A percentile compares a stretch with the other conserved stretches of the same genome.
phyloP scores from a whole-genome alignment of 1,140 invertebrate genomes.

The Octopus sinensis region DNA sequence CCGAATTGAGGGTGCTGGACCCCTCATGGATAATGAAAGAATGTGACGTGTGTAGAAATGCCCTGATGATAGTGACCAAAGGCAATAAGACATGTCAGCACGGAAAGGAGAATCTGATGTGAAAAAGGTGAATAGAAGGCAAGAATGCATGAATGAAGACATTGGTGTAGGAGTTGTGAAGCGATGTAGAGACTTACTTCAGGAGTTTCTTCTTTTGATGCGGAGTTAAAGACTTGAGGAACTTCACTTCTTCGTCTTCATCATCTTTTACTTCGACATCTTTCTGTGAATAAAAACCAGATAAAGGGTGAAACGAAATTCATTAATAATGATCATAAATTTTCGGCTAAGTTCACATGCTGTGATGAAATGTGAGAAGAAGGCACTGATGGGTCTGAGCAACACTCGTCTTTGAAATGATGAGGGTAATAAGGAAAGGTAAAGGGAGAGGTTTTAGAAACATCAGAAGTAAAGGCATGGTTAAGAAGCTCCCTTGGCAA shows the following conservation, averaged over 20 bases:
- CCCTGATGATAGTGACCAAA: too few species aligned
- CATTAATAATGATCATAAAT: not conserved
- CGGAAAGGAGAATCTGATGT: too few species aligned
- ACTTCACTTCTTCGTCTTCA: slow-evolving; percentile 70
- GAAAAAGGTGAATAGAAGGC: too few species aligned
- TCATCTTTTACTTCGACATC: slow-evolving; percentile 54
- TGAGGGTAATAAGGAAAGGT: not conserved
- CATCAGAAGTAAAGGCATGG: too few species aligned
- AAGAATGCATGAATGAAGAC: too few species aligned
- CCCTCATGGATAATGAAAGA: too few species aligned
- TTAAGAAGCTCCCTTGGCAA: too few species aligned
- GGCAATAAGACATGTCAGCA: too few species aligned
- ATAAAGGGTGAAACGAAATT: slow-evolving; percentile 14
- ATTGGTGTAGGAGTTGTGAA: too few species aligned
- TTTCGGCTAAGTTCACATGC: not conserved
- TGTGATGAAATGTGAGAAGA: not conserved
- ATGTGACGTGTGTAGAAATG: too few species aligned
- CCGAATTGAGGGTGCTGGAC: too few species aligned
- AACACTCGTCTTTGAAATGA: not conserved
- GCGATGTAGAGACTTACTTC: slow-evolving; percentile 64
- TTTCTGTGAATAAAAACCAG: slow-evolving; percentile 42
- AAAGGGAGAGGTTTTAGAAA: too few species aligned
- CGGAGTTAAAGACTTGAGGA: slow-evolving; percentile 77
- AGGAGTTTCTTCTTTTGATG: slow-evolving; percentile 88
- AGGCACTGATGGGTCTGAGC: not conserved